Evolutionary conservation across 2,113 vertebrate genomes (phyloP).

Genomic region (Smithornis capensis): DNA sequence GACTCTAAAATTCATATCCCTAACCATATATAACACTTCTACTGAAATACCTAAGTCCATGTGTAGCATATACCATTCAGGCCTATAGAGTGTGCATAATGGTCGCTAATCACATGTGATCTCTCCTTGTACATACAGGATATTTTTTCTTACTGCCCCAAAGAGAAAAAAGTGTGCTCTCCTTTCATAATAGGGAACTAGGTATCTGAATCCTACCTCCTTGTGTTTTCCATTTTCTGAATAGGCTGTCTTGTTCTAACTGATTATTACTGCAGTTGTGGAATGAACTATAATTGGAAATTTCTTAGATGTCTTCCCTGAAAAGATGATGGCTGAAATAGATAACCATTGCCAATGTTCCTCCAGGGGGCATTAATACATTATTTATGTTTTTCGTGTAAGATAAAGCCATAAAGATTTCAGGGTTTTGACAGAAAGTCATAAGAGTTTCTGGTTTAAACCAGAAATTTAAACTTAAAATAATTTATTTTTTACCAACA

Average conservation of each 20-base stretch:
- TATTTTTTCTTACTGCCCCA: neutral
- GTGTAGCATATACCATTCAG: neutral
- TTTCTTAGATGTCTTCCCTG: neutral
- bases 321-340: neutral
- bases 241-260: neutral
- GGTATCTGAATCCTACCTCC: neutral
- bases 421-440: neutral
- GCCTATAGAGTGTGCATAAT: neutral
- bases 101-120: neutral
- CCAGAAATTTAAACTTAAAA: neutral
- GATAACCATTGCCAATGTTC: neutral
- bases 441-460: neutral
- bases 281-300: neutral
- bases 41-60: neutral
- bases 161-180: neutral
- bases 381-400: neutral
- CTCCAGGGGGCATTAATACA: conserved; percentile 32
- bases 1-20: neutral
- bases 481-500: neutral
- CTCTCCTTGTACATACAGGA: neutral
- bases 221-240: neutral
- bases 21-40: fast-evolving
- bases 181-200: neutral
- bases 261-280: neutral
- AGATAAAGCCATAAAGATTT: neutral